Base-by-base conservation (phyloP, 1,140 invertebrate species). In the Diachasmimorpha longicaudata region DNA sequence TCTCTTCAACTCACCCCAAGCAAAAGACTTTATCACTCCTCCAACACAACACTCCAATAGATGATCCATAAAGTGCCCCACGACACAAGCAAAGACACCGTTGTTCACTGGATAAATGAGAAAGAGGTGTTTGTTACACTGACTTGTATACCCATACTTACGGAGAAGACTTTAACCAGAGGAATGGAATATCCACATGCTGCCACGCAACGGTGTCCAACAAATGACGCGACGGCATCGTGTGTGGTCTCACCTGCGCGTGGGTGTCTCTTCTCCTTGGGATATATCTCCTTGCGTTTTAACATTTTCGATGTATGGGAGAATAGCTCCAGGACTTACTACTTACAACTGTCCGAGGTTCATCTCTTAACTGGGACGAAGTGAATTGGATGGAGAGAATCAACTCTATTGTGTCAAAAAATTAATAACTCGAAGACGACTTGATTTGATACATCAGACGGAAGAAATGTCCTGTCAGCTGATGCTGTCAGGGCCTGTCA, bases 181-280 rank as follows among this genome's bases (percentile, higher is more conserved):
- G 58, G 78, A 81, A 79, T 82, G 78, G 25, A 52, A 36, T 19
- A 52, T 69, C 37, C 44, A 70, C 80, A 73, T 83, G 80, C 82
- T 83, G 13, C 83, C 82, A 86, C 81, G 83, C 83, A 82, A 81
- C 81, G 80, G 79, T 85, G 85, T 86, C 84, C 86, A 83, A 88
- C 87, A 89, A 89, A 87, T 89, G 87, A 89, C 85, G 85, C 82
- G 84, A 85, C 70, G 72, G 81, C 85, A 77, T 85, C 85, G 85
- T 87, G 87, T 88, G 87, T 87, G 87, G 87, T 87, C 87, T 83
- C 81, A 81, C 81, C 79, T 42, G 48, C 36, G 86, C 87, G 87
- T 87, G 85, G 87, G 87, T 83, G 87, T 81, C 72, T 31, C 6
- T 6, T 79, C 77, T 80, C 36, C 75, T 37, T 78, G 31, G 11